phyloP scores from a whole-genome alignment of 2,113 vertebrate genomes.

The Thalassarche chlororhynchos region DNA sequence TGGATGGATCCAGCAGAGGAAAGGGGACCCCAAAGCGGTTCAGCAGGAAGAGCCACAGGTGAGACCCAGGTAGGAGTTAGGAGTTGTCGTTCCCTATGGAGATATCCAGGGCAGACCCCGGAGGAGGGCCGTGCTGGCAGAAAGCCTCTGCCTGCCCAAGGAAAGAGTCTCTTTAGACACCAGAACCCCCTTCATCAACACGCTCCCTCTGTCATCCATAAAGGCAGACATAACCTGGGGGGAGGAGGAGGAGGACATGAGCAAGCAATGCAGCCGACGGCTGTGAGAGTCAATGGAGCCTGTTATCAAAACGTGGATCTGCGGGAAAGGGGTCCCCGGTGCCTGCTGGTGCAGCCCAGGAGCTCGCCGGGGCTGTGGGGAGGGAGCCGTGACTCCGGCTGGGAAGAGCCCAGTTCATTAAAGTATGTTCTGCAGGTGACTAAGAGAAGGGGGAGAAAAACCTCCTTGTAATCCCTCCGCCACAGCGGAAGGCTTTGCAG shows the following conservation, averaged over 20 bases:
- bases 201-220: fast-evolving
- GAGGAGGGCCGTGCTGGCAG: background rate
- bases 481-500: background rate
- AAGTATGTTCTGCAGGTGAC: background rate
- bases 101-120: background rate
- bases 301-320: fast-evolving
- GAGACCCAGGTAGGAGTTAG: background rate
- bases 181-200: background rate
- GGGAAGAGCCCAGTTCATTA: background rate
- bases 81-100: background rate
- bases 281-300: background rate
- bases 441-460: background rate
- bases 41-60: background rate
- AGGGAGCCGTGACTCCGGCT: fast-evolving
- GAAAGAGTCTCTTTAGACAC: background rate
- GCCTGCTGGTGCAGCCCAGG: background rate
- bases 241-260: background rate
- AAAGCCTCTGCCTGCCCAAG: background rate
- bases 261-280: background rate
- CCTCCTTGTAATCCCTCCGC: background rate
- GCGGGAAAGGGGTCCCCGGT: background rate
- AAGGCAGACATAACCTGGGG: background rate
- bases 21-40: background rate
- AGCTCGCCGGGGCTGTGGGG: background rate
- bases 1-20: background rate